Percentiles rank a stretch among this genome's conserved stretches.
These are phyloP conservation scores for Urocolius indicus DNA, from an alignment of 2,113 vertebrate genomes.

Conservation along the genomic window DNA sequence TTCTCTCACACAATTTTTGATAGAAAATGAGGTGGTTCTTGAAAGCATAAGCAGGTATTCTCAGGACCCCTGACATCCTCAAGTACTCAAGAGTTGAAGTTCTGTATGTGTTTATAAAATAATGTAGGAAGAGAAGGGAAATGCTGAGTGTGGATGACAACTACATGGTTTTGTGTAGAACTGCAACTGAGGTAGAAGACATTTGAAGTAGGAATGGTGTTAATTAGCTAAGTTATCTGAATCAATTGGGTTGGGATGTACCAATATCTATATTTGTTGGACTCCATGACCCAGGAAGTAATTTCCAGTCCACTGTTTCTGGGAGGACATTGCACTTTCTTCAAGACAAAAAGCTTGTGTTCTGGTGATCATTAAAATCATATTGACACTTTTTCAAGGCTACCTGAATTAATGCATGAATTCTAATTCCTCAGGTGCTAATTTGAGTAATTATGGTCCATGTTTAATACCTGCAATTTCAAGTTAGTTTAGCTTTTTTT, in stretches of 20 bases:
- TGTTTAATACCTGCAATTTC: not conserved
- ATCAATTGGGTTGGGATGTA: not conserved
- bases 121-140: not conserved
- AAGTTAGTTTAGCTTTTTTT: not conserved
- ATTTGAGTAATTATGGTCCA: not conserved
- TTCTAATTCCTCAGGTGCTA: not conserved
- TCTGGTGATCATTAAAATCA: not conserved
- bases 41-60: not conserved
- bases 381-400: not conserved
- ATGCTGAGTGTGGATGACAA: not conserved
- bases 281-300: not conserved
- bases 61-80: not conserved
- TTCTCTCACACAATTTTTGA: not conserved
- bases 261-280: not conserved
- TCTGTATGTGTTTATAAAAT: not conserved
- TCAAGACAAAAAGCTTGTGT: not conserved
- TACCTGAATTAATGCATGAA: not conserved
- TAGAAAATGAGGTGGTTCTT: not conserved
- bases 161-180: not conserved
- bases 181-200: not conserved
- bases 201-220: not conserved
- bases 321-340: not conserved
- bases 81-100: not conserved
- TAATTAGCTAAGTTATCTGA: not conserved
- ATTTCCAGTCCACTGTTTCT: not conserved